Evolutionary conservation across 1,140 invertebrate species (phyloP), one percentile per base, ranked within the genome.

Genomic region (Pararge aegeria): DNA sequence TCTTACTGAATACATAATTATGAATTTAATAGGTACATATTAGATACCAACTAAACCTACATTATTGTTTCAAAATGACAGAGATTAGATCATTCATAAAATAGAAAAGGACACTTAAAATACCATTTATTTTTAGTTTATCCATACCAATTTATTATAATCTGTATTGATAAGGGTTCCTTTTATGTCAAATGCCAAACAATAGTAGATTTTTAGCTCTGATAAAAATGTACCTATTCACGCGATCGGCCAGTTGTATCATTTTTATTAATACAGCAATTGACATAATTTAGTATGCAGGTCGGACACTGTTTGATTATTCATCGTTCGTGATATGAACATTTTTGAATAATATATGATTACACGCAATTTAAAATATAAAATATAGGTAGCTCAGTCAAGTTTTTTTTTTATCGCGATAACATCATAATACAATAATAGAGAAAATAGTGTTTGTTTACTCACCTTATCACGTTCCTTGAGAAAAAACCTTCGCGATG

Each of bases 401-500:
- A n/a, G 24, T 24, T 2, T 24, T 2, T 24, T 24, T 24, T 24
- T 24, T n/a, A n/a, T n/a, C n/a, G 24, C 24, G 7, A 24, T 24
- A 24, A 24, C 24, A 24, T 2, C 7, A 24, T 2, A 24, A 24
- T 4, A 24, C 24, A 29, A 52, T 46, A 50, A 18, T 18, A 40
- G 2, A 34, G 10, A 2, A 27, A 20, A 42, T 10, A 52, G n/a
- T 55, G 54, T 62, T 66, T 67, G 67, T 73, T 78, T 68, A 75
- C 75, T 68, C 64, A 78, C 75, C 75, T 74, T 75, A 53, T 40
- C 37, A 30, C 18, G 40, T 51, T 61, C 55, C 52, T 20, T 30
- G 54, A 37, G 7, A 65, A 65, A 55, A 52, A 63, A 66, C 16
- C 18, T 21, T 29, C 24, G 34, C 24, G 21, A 55, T 42, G 27